Evolutionary conservation across 2,888 invertebrate genomes (phyloP), one percentile per base, ranked within the genome.

Genomic region (Eilema caniola): DNA sequence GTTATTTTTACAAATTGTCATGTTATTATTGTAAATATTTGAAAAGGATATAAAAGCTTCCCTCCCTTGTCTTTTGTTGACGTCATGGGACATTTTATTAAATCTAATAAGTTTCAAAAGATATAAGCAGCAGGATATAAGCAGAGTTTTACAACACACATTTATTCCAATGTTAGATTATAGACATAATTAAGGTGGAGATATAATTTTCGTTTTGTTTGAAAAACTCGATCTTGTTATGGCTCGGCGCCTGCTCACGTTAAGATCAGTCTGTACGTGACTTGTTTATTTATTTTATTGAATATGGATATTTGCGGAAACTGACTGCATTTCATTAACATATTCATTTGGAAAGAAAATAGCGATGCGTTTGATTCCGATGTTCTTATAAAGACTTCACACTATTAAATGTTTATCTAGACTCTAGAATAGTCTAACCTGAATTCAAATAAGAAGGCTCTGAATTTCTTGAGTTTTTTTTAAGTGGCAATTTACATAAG

Each of bases 151-250:
- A 28, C 24, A 28, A 28, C 28, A 57, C 14, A 66, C 57, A n/a
- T 73, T 71, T 73, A 53, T 61, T 41, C 28, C 66, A 62, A 64
- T n/a, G 61, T 31, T 73, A 62, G 53, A 28, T 28, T 62, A 61
- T 62, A 62, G 33, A n/a, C 25, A 53, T 59, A 25, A 25, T 59
- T 81, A 84, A 84, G 87, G 84, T 87, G 88, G 86, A 86, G 86
- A 85, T 87, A 90, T 92, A 90, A 92, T 92, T 93, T 92, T 90
- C 86, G 87, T 91, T 88, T 88, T 86, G 83, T 83, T 89, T 90
- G 89, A 91, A 92, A 92, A 93, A 91, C 89, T 83, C 77, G 76
- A 76, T 73, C 91, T 90, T 74, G 82, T 85, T 92, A 92, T 83
- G 93, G 93, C 73, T 82, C 85, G 89, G 89, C 89, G 90, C 90